Conservation (phyloP, 2,888 invertebrate species). For the Orchesella flavescens region DNA sequence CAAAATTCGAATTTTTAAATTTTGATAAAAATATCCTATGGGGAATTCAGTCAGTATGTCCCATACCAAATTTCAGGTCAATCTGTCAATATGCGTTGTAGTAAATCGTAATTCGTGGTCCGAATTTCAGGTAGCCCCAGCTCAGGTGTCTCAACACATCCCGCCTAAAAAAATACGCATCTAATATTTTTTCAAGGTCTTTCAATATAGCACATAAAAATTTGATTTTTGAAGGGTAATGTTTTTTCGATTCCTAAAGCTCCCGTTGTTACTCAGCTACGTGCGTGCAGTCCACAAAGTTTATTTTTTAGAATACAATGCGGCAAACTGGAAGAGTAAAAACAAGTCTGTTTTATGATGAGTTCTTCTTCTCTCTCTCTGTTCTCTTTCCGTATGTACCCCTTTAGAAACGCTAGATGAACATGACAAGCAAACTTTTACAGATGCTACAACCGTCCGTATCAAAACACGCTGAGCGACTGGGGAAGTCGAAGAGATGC, state of each 20-base stretch:
- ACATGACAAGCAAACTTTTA: neutral
- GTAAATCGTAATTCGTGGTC: too few species aligned
- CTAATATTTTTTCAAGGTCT: neutral
- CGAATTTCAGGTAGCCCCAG: too few species aligned
- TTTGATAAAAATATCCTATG: too few species aligned
- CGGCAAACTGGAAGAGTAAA: slow-evolving; percentile 2
- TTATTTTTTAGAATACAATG: neutral
- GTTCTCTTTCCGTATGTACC: neutral
- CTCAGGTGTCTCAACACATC: too few species aligned
- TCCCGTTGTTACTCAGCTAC: too few species aligned
- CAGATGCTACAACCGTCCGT: neutral
- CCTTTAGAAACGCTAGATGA: neutral
- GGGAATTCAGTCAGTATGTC: too few species aligned
- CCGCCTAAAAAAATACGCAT: too few species aligned
- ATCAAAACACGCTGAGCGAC: slow-evolving; percentile 29
- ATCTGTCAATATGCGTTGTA: too few species aligned
- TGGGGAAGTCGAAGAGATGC: slow-evolving; percentile 41
- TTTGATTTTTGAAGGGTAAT: too few species aligned
- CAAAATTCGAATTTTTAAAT: too few species aligned
- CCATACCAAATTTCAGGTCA: too few species aligned
- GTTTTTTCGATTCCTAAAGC: too few species aligned
- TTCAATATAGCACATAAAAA: neutral
- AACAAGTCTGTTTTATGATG: neutral
- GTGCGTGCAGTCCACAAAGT: neutral
- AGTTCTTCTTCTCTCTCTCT: neutral